These are phyloP conservation scores for Osmoderma eremita DNA, from an alignment of 2,888 invertebrate species.

Conservation along the genomic window DNA sequence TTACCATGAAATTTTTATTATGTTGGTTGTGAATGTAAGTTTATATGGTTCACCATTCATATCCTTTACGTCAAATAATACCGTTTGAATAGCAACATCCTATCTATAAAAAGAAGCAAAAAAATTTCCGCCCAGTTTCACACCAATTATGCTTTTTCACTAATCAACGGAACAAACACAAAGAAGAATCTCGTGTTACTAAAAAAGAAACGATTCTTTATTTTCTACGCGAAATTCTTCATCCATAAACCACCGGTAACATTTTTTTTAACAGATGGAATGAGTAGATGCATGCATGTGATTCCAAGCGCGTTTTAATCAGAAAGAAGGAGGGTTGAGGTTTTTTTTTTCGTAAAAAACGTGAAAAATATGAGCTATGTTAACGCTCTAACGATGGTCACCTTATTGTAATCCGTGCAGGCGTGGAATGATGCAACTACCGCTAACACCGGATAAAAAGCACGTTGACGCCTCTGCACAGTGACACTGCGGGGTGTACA, in stretches of 20 bases:
- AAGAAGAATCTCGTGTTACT: neutral
- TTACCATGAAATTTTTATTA: no score
- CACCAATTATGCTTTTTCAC: no score
- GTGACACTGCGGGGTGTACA: conserved; percentile 30
- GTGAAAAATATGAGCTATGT: conserved; percentile 1
- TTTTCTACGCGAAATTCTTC: conserved; percentile 10
- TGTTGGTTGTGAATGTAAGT: no score
- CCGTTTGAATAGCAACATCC: no score
- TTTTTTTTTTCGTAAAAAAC: conserved; percentile 17
- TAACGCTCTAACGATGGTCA: conserved; percentile 7
- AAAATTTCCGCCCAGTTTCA: neutral
- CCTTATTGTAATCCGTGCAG: conserved; percentile 28
- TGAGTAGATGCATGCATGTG: neutral
- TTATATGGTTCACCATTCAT: no score
- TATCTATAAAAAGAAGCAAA: neutral
- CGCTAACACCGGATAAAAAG: neutral
- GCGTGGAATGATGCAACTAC: conserved; percentile 20
- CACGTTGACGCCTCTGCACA: conserved; percentile 32
- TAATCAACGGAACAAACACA: neutral
- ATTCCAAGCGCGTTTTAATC: neutral
- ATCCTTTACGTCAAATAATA: neutral
- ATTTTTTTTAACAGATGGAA: conserved; percentile 21
- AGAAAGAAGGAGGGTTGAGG: neutral
- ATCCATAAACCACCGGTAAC: conserved; percentile 8
- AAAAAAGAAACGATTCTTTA: neutral